Evolutionary conservation across 2,113 vertebrate species (phyloP), one percentile per base, ranked within the genome.

Genomic region (Tupaia tana): DNA sequence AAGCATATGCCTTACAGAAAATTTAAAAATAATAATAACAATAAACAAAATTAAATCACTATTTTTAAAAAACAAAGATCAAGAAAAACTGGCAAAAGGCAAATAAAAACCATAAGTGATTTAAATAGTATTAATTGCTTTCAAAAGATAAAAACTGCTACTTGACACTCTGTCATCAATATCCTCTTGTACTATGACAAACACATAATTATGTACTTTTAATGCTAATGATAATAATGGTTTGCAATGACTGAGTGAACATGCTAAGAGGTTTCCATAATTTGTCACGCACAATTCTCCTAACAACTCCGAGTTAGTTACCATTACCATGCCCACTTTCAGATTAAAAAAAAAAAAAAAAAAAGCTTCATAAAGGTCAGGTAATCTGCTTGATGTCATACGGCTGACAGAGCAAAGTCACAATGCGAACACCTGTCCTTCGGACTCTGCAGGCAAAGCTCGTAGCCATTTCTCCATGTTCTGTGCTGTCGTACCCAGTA

Each of bases 101-200:
- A 90, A 95, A 79, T 5, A 27, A 18, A 87, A 52, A 92, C 63
- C 63, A 15, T n/a, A 66, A 64, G 22, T 29, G 83, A 67, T 87
- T 86, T 90, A 75, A 95, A 91, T 27, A 88, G 22, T 20, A 43
- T 77, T 73, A 83, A 84, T 18, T 34, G 29, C 10, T 69, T 95
- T 71, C 15, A 64, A 75, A 61, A 84, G n/a, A 83, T 7, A 94
- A 66, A 93, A 89, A 18, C 25, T 25, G 15, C 18, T 64, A 34
- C 15, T 73, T 92, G 74, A 34, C 11, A 95, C 54, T 70, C 66
- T 69, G 5, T 75, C 54, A 24, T 82, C 19, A 19, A 22, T 91
- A 78, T 43, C 71, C 80, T 86, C n/a, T 92, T 73, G 54, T 77
- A 25, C 43, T 43, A 64, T 79, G 43, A 83, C 34, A 84, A 89